Evolutionary conservation across 2,113 vertebrate species (phyloP), one percentile per base, ranked within the genome.

Genomic region (Pterocles gutturalis): DNA sequence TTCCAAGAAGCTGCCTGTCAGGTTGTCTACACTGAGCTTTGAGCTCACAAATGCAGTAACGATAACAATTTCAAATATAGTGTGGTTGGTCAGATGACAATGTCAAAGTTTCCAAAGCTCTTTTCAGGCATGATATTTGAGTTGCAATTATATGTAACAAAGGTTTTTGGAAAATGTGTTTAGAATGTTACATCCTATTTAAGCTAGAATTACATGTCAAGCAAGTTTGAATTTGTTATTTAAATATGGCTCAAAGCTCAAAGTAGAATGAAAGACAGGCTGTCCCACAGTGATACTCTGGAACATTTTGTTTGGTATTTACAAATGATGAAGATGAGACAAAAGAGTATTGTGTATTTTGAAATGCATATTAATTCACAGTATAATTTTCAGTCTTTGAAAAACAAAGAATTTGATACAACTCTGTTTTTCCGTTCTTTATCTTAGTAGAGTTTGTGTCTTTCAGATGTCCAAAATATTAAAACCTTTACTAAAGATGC

Each of bases 1-100:
- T 93, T 95, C 66, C 89, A 94, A 96, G 93, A 83, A 93, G 31
- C 93, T 96, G 78, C 20, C 89, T 94, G 84, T 94, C 95, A 93
- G 66, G 62, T 87, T 90, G 78, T 93, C 89, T 91, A 65, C 49
- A 45, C 48, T 64, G 49, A 87, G 84, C 75, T 93, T 96, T 91
- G 43, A 93, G 84, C 73, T 95, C 84, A 46, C 54, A 91, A 91
- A 95, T 77, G 36, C 41, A 61, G 54, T 26, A 87, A 22, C 26
- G 79, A 87, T 89, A 93, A 91, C 53, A 85, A 80, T 94, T 95
- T 91, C 70, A 90, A 93, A 96, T 58, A 70, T 25, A 20, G 49
- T 80, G 91, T 90, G 28, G 70, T 76, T 88, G 89, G 87, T 94
- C 87, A 94, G 70, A 89, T 79, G 93, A 90, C 89, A 90, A 54